Evolutionary conservation across 2,113 vertebrate species (phyloP), one percentile per base, ranked within the genome.

Genomic region (Atractosteus spatula): DNA sequence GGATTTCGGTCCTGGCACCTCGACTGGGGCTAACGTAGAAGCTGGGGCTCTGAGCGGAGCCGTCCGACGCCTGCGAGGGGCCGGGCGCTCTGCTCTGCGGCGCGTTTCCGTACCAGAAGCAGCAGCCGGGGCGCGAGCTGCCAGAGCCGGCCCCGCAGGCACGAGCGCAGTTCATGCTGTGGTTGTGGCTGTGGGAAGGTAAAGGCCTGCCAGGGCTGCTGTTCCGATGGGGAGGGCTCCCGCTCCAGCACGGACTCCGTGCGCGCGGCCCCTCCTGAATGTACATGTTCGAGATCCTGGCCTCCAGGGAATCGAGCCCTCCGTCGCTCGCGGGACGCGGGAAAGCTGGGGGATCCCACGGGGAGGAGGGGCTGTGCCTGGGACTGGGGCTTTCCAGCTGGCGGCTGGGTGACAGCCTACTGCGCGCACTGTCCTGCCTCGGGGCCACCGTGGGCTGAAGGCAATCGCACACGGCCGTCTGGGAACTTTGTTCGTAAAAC

Each of bases 241-340:
- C 57, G 66, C 2, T n/a, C 55, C 44, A 44, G 8, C 41, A 55
- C 1, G 16, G 80, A 73, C 88, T 80, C 44, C 64, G 76, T 13
- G 55, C 42, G 67, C 71, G 68, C 62, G 71, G 7, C 1, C 3
- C 3, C 3, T 88, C 86, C 7, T 78, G 83, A 69, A 85, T 67
- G 76, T 71, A 75, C 56, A 87, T 71, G 44, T 70, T 59, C 57
- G 85, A 85, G 70, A 86, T 29, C 55, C 70, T 71, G 67, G 72
- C 55, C 11, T 87, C 89, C 74, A 89, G 41, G 45, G 88, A 91
- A 57, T 84, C 55, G 44, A 86, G 85, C 3, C 86, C 84, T 47
- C 87, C 85, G 13, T 88, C 89, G 17, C 59, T 59, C 0, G 88
- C 85, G 0, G 16, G 41, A 57, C 80, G 81, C 0, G 63, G 68